Conservation (phyloP, 1,140 invertebrate genomes). For the Drosophila novamexicana region DNA sequence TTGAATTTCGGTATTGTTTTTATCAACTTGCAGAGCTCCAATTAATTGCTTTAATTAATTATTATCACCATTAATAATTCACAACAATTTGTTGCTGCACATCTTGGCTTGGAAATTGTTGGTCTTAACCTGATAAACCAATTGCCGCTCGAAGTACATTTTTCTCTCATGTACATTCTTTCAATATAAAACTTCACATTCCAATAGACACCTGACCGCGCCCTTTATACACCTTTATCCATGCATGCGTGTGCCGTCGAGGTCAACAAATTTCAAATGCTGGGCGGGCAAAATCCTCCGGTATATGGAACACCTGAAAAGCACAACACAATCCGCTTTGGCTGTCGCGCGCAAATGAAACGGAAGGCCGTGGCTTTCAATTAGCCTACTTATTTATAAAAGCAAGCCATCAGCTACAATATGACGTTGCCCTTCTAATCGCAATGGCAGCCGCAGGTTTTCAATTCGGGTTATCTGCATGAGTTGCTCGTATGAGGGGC, state of each 20-base stretch:
- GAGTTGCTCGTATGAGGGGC: slow-evolving; percentile 11
- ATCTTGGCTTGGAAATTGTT: too few species aligned
- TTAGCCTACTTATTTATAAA: slow-evolving; percentile 45
- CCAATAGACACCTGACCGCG: slow-evolving; percentile 21
- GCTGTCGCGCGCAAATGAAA: slow-evolving; percentile 40
- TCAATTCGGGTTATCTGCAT: slow-evolving; percentile 37
- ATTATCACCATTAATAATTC: too few species aligned
- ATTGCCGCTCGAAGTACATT: background rate
- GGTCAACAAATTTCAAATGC: slow-evolving; percentile 22
- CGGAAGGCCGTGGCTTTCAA: slow-evolving; percentile 58
- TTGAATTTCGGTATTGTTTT: too few species aligned
- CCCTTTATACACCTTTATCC: slow-evolving; percentile 6
- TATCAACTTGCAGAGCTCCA: too few species aligned
- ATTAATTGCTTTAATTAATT: too few species aligned
- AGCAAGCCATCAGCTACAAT: slow-evolving; percentile 29
- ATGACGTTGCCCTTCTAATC: slow-evolving; percentile 52
- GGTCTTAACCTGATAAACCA: background rate
- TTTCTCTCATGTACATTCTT: background rate
- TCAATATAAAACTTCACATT: slow-evolving; percentile 16
- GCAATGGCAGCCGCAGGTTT: slow-evolving; percentile 38
- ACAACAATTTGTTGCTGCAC: too few species aligned
- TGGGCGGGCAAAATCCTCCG: slow-evolving; percentile 28
- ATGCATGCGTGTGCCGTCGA: background rate
- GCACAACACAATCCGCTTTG: slow-evolving; percentile 51
- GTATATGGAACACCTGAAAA: slow-evolving; percentile 19